Base-by-base conservation (phyloP, 2,888 invertebrate genomes). In the Anorthoa munda region DNA sequence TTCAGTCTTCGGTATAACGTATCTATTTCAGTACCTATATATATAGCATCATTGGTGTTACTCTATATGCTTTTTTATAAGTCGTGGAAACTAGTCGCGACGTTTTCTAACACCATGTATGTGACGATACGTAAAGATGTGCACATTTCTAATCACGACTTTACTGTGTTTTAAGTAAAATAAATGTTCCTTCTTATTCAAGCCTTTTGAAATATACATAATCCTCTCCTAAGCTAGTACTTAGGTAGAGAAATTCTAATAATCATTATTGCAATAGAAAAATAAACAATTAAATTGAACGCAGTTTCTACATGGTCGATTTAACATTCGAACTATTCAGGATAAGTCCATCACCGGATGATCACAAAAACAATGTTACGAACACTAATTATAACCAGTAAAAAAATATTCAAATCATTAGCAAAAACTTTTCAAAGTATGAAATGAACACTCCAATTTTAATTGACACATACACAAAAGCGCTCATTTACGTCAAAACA, bases 61-160 rank as follows among this genome's bases (percentile, higher is more conserved):
- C 59, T n/a, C 13, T 59, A 21, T 39, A 31, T 7, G 56, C 18
- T 46, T 69, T 50, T 64, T 53, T 63, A 69, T 66, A 75, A 80
- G 71, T 75, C 72, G 73, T 82, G 80, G 85, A 81, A 87, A 88
- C 88, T 84, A 74, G 88, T 84, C 70, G 83, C 69, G 78, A 74
- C 77, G 83, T 87, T 89, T 90, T 90, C 88, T 89, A 88, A 68
- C 79, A 79, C 80, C 86, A 82, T 82, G 77, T 85, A 82, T 18
- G 13, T 70, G 85, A 82, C 76, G 82, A 39, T 51, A 26, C 21
- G 53, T 60, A 31, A 50, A 74, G 66, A 70, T 71, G 75, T 61
- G 26, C 46, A 31, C 26, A 60, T 79, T 79, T 73, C 66, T 70
- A 78, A 79, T 66, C 69, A 63, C 65, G 23, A 68, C 60, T 56